Evolutionary conservation across 2,797 vertebrate genomes (phyloP).

Genomic region (Sebastes trivittatus): DNA sequence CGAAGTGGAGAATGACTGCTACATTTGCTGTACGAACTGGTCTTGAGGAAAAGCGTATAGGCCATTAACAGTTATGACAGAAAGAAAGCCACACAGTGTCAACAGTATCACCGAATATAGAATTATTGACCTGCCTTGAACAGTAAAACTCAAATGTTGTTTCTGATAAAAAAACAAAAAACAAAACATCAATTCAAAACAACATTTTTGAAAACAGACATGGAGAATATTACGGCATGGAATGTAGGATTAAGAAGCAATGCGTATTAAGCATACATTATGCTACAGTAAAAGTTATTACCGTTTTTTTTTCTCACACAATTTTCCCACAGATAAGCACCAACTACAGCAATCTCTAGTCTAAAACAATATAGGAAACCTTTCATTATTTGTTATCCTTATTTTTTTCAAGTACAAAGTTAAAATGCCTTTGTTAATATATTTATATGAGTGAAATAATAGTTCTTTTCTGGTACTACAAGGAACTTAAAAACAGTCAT

Average conservation of each 20-base stretch:
- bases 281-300: slow-evolving; percentile 90
- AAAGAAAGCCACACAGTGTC: slow-evolving; percentile 92
- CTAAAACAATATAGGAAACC: slow-evolving; percentile 98
- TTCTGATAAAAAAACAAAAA: slow-evolving; percentile 82
- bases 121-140: slow-evolving; percentile 81
- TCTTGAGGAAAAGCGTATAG: slow-evolving; percentile 81
- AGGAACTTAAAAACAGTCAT: slow-evolving; percentile 97
- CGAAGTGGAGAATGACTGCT: slow-evolving; percentile 91
- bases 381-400: slow-evolving; percentile 86
- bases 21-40: slow-evolving; percentile 96
- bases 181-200: slow-evolving; percentile 82
- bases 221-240: slow-evolving; percentile 86
- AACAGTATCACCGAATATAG: slow-evolving; percentile 83
- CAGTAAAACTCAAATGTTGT: slow-evolving; percentile 90
- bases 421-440: slow-evolving; percentile 99
- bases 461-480: slow-evolving; percentile 89
- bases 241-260: slow-evolving; percentile 89
- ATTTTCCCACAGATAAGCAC: slow-evolving; percentile 97
- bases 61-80: slow-evolving; percentile 93
- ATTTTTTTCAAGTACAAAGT: slow-evolving; percentile 98
- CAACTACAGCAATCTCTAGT: slow-evolving; percentile 98
- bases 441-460: slow-evolving; percentile 95
- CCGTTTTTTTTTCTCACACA: slow-evolving; percentile 87
- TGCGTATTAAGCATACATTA: slow-evolving; percentile 84
- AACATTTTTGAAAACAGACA: slow-evolving; percentile 73